Base-by-base conservation (phyloP, 2,797 vertebrate species). In the Molothrus aeneus region DNA sequence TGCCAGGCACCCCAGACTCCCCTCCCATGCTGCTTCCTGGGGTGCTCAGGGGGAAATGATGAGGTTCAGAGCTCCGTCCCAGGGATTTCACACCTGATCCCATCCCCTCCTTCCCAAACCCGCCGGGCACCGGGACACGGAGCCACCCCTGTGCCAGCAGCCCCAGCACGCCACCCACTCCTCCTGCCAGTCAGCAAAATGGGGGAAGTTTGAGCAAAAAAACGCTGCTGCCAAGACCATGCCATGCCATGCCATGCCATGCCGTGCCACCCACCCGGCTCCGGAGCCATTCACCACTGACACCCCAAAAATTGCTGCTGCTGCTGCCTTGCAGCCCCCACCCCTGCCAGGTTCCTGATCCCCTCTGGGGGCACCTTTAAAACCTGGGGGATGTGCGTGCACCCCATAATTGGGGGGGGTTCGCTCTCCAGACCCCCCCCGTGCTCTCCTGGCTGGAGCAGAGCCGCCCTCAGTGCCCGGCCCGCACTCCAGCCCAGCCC, bases 361-460 rank as follows among this genome's bases (percentile, higher is more conserved):
- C 19, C 26, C 48, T 50, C 26, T 4, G 9, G 64, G 53, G 70
- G 19, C 42, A 24, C 71, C 42, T 8, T 13, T 14, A 25, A 31
- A 5, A 6, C 20, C 28, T 2, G 28, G 6, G 56, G 17, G 34
- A 6, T 12, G 34, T 2, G 21, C 11, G 34, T 40, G 45, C 34
- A 20, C 72, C 72, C 72, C 72, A 60, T 2, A 9, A 1, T 0
- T 11, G 4, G 21, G 12, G 36, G 28, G 43, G 28, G 28, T 19
- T 60, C 17, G 2, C 28, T 48, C 43, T 31, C 54, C 42, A 9
- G 18, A 31, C 12, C 21, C 6, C 42, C 32, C n/a, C 19, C 17
- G 32, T 2, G 54, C n/a, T 42, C 26, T 4, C 10, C 31, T 42
- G 66, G 1, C 42, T 14, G 0, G 3, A 43, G 7, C 34, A 0